Conservation (phyloP, 2,113 vertebrate species). For the Microtus richardsoni region DNA sequence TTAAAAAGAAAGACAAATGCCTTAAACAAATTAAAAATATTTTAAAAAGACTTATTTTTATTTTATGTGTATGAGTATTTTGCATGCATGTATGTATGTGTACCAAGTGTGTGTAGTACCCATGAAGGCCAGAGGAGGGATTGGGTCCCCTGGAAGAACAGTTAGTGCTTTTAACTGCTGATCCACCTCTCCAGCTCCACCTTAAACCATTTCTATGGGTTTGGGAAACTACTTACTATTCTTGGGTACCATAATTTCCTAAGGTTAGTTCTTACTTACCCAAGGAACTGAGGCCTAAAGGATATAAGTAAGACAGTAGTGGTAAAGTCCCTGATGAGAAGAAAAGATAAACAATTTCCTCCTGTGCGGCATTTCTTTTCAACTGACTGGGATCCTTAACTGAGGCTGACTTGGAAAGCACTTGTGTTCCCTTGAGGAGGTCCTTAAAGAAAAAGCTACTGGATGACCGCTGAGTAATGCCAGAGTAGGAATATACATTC, state of each 20-base stretch:
- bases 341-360: not conserved
- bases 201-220: not conserved
- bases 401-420: not conserved
- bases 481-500: not conserved
- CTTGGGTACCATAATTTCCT: constrained; percentile 5
- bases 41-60: not conserved
- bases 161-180: not conserved
- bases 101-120: not conserved
- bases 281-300: not conserved
- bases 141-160: not conserved
- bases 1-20: not conserved
- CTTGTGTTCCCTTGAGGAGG: constrained; percentile 3
- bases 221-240: not conserved
- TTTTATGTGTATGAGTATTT: not conserved
- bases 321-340: not conserved
- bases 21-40: not conserved
- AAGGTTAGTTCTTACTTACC: not conserved
- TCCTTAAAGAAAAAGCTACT: not conserved
- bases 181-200: not conserved
- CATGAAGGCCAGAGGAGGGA: not conserved
- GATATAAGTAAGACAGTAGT: not conserved
- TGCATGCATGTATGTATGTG: not conserved
- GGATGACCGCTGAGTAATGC: not conserved
- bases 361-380: not conserved
- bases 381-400: not conserved